phyloP scores from a whole-genome alignment of 1,140 invertebrate species.

The Plutomurus gul region DNA sequence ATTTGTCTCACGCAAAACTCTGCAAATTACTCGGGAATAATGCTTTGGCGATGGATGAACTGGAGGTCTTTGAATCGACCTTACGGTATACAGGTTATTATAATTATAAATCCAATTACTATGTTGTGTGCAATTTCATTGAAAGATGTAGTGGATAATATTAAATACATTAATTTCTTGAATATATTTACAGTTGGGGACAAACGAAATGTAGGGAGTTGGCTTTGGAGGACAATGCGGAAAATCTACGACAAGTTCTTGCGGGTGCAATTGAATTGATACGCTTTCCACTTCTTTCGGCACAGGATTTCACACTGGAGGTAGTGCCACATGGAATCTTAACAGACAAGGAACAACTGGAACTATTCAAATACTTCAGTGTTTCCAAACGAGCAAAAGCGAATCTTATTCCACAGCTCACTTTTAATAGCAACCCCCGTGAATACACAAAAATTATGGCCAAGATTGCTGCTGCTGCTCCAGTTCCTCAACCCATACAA shows the following conservation, averaged over 20 bases:
- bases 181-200: neutral
- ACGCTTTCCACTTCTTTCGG: neutral
- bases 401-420: neutral
- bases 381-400: neutral
- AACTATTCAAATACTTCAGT: slow-evolving; percentile 15
- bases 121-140: too few relatives aligned
- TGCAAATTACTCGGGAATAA: neutral
- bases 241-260: neutral
- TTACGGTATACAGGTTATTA: too few relatives aligned
- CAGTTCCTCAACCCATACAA: neutral
- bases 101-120: too few relatives aligned
- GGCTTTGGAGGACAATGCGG: neutral
- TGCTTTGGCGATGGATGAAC: neutral
- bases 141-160: too few relatives aligned
- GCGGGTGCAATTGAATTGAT: neutral
- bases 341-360: neutral
- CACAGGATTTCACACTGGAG: neutral
- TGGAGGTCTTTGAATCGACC: neutral
- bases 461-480: too few relatives aligned
- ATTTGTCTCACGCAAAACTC: neutral
- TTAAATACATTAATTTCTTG: neutral
- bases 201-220: neutral
- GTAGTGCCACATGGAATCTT: neutral
- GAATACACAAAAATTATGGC: neutral
- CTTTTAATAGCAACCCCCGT: neutral